Conservation (phyloP, 2,113 vertebrate genomes). For the Cisticola juncidis region DNA sequence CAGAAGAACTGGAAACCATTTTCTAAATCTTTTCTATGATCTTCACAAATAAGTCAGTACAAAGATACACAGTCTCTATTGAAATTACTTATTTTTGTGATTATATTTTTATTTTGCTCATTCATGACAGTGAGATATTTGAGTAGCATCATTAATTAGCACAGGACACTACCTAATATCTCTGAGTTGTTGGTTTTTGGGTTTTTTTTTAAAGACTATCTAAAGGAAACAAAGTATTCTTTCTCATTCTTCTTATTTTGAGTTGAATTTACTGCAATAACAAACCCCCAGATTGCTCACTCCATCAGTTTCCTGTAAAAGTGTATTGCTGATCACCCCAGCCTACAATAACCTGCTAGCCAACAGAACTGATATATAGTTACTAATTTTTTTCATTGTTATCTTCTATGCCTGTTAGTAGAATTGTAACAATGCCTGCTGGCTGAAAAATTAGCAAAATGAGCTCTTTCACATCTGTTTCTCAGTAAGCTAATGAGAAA, state of each 20-base stretch:
- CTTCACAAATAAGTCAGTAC: background rate
- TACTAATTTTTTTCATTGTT: background rate
- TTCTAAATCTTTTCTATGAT: background rate
- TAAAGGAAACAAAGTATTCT: background rate
- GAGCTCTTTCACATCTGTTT: background rate
- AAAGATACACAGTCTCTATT: background rate
- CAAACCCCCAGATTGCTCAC: background rate
- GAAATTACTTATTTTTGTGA: background rate
- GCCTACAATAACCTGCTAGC: background rate
- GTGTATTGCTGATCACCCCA: background rate
- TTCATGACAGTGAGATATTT: background rate
- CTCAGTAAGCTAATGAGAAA: conserved; percentile 33
- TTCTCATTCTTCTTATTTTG: background rate
- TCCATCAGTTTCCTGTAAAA: background rate
- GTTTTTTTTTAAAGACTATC: too few species aligned
- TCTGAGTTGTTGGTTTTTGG: background rate
- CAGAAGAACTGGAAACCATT: background rate
- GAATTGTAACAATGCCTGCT: background rate
- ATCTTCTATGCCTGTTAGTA: background rate
- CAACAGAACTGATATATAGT: background rate
- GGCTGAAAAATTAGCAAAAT: conserved; percentile 28
- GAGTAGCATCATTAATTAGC: background rate
- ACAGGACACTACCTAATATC: background rate
- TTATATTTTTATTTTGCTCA: background rate
- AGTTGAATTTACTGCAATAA: background rate